Evolutionary conservation across 2,888 invertebrate genomes (phyloP), one percentile per base, ranked within the genome.

Genomic region (Cyclophora albipunctata): DNA sequence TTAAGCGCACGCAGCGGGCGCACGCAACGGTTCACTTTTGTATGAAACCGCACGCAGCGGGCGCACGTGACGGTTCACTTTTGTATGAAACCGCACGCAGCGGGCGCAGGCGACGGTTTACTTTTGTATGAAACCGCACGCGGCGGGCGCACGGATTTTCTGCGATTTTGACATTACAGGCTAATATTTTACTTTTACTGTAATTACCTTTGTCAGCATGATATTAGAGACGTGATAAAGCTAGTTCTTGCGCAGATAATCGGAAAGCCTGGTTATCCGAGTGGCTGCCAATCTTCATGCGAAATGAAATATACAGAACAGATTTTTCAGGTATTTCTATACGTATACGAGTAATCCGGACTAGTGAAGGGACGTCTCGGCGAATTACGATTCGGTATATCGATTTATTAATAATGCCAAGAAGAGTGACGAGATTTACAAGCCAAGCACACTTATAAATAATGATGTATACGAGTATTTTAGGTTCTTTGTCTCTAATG

Each of bases 231-330:
- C 20, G 20, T 20, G 20, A 20, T 20, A 20, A 20, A 20, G 20
- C 20, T 20, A 20, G 20, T 20, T 20, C 20, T 20, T 48, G 47
- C 45, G 48, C 44, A 43, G 50, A 45, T 55, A 52, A 55, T 52
- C 50, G 48, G 33, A 35, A 35, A 48, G 40, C 34, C 46, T 7
- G 33, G 55, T 55, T 52, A 55, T 55, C 50, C 55, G 52, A 55
- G 50, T 55, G 55, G 49, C 52, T 52, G 55, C 52, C 55, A 55
- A 55, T 55, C 55, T 52, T 55, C 55, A 49, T 55, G 45, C 48
- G 45, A 46, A 48, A 50, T 45, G 52, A 52, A 54, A 57, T 53
- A 49, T 54, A 46, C 48, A 45, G 37, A 46, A 47, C 47, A 45
- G 54, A 52, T 52, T 54, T 54, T 54, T 46, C 48, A 52, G 49